Evolutionary conservation across 2,797 vertebrate species (phyloP).

Genomic region (Molossus molossus): DNA sequence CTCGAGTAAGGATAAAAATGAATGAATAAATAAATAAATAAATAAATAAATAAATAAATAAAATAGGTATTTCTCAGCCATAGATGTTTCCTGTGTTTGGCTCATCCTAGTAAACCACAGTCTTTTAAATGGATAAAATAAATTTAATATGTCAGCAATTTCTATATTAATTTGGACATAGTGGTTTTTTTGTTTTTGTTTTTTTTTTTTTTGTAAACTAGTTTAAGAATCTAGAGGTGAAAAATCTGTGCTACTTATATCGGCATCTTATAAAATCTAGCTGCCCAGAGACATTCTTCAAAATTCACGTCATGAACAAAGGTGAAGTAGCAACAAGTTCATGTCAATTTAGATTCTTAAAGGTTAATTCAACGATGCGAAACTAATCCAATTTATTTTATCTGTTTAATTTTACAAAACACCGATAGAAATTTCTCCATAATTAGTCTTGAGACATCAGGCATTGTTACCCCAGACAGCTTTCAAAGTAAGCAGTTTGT

Average conservation of each 20-base stretch:
- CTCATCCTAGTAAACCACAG: neutral
- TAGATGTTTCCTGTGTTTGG: neutral
- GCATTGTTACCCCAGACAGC: neutral
- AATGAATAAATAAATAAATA: neutral
- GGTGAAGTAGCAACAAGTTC: conserved; percentile 25
- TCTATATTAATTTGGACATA: neutral
- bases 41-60: too few relatives aligned
- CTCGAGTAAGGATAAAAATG: too few relatives aligned
- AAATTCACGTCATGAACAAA: conserved; percentile 3
- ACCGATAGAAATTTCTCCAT: neutral
- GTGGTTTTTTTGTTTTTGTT: neutral
- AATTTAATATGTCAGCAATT: neutral
- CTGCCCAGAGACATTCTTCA: neutral
- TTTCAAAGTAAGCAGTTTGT: neutral
- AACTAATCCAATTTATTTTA: neutral
- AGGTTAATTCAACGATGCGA: conserved; percentile 1
- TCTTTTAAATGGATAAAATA: conserved; percentile 4
- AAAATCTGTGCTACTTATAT: neutral
- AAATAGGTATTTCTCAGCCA: neutral
- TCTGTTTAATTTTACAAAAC: conserved; percentile 18
- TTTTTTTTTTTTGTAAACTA: neutral
- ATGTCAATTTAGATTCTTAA: neutral
- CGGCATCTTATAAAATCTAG: neutral
- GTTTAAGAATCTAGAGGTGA: neutral
- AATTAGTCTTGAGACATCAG: conserved; percentile 45